Conservation (phyloP, 2,113 vertebrate genomes). For the Ancistrus triradiatus region DNA sequence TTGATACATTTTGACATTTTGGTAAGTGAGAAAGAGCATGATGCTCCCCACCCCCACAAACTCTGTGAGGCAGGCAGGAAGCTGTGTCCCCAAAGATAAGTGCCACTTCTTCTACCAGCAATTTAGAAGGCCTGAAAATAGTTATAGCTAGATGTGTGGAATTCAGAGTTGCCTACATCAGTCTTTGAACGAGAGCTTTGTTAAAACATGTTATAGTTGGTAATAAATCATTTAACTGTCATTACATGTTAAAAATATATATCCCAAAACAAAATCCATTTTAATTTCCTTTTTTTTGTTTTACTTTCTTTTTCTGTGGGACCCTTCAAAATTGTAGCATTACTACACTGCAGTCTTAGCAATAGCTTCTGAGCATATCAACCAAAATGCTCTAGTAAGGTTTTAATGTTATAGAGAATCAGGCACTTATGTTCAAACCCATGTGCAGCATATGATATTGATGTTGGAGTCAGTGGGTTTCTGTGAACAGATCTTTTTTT, state of each 20-base stretch:
- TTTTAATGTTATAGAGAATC: conserved; percentile 57
- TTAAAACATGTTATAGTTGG: not conserved
- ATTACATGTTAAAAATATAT: too few relatives aligned
- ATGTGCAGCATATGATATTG: conserved; percentile 22
- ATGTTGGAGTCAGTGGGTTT: conserved; percentile 31
- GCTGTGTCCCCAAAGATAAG: conserved; percentile 32
- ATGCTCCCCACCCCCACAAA: conserved; percentile 27
- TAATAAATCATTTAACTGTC: too few relatives aligned
- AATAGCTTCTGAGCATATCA: too few relatives aligned
- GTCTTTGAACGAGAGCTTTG: not conserved
- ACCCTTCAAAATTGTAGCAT: too few relatives aligned
- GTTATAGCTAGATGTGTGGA: conserved; percentile 5
- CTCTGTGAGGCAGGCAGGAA: conserved; percentile 1
- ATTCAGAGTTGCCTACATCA: not conserved
- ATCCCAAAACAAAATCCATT: too few relatives aligned
- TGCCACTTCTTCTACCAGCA: conserved; percentile 25
- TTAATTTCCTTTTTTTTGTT: too few relatives aligned
- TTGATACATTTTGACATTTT: not conserved
- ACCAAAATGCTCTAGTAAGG: conserved; percentile 27
- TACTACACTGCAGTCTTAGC: too few relatives aligned
- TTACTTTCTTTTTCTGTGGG: too few relatives aligned
- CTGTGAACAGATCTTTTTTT: conserved; percentile 13
- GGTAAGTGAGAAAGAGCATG: not conserved
- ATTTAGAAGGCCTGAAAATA: conserved; percentile 28
- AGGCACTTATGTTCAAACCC: conserved; percentile 33